A percentile compares a stretch with the other conserved stretches of the same genome.
phyloP scores from a whole-genome alignment of 2,797 vertebrate species.

The Anabacerthia variegaticeps region DNA sequence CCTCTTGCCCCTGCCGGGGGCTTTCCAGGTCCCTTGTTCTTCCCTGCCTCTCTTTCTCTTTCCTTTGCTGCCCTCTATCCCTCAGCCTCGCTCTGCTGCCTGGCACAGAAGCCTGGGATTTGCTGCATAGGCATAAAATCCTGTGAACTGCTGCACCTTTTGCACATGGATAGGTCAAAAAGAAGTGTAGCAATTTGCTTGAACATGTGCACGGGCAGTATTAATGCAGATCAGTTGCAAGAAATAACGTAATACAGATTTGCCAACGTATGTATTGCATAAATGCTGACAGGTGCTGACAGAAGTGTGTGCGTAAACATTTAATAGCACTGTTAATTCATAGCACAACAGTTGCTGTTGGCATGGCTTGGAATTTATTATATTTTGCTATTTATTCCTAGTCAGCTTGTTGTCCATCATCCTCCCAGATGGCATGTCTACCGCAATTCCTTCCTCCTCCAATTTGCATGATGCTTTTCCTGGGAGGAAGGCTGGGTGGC shows the following conservation, averaged over 20 bases:
- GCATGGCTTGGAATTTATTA: slow-evolving; percentile 65
- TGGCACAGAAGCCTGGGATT: not conserved
- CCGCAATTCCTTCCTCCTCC: slow-evolving; percentile 41
- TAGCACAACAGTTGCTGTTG: slow-evolving; percentile 70
- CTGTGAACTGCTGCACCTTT: slow-evolving; percentile 63
- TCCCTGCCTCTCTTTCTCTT: slow-evolving; percentile 43
- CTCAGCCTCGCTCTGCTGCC: slow-evolving; percentile 2
- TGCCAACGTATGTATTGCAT: slow-evolving; percentile 71
- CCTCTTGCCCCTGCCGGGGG: not conserved
- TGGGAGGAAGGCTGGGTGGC: slow-evolving; percentile 16
- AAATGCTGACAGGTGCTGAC: slow-evolving; percentile 72
- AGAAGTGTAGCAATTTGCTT: slow-evolving; percentile 69
- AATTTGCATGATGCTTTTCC: slow-evolving; percentile 46
- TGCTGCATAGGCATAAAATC: slow-evolving; percentile 63
- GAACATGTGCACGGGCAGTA: slow-evolving; percentile 62
- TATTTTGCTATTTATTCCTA: slow-evolving; percentile 65
- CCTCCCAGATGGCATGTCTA: slow-evolving; percentile 58
- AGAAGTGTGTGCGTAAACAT: slow-evolving; percentile 69
- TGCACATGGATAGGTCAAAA: slow-evolving; percentile 62
- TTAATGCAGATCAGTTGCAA: slow-evolving; percentile 68
- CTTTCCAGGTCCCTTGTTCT: not conserved
- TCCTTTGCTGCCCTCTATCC: slow-evolving; percentile 66
- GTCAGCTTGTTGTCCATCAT: slow-evolving; percentile 66
- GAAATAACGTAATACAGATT: slow-evolving; percentile 70
- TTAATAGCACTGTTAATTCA: slow-evolving; percentile 72